A percentile compares a stretch with the other conserved stretches of the same genome.
Evolutionary conservation across 2,888 invertebrate genomes (phyloP).

Genomic region (Chrysotoxum bicinctum): DNA sequence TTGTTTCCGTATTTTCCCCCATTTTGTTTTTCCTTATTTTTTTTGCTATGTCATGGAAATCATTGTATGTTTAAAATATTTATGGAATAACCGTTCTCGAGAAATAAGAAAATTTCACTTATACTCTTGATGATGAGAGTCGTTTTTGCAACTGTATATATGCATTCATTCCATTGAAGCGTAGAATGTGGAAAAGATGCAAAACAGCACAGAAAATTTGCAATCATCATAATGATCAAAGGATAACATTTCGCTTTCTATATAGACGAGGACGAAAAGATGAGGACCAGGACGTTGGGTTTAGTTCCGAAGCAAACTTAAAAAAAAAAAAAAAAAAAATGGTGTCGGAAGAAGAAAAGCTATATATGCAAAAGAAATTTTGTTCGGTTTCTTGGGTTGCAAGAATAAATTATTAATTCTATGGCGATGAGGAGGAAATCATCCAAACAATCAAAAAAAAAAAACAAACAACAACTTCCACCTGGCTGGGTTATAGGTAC

Average conservation of each 20-base stretch:
- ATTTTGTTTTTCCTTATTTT: neutral
- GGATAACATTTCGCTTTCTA: constrained; percentile 39
- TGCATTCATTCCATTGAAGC: neutral
- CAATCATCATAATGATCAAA: constrained; percentile 64
- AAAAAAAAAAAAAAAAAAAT: constrained; percentile 3
- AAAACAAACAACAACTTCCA: neutral
- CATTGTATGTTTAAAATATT: constrained; percentile 39
- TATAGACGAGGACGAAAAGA: neutral
- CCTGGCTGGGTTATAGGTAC: neutral
- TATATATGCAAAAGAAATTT: constrained; percentile 8
- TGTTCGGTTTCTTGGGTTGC: constrained; percentile 13
- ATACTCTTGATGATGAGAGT: neutral
- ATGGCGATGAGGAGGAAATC: neutral
- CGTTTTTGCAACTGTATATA: neutral
- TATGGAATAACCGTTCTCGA: constrained; percentile 10
- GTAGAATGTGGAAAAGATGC: constrained; percentile 49
- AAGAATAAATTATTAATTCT: constrained; percentile 30
- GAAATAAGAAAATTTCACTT: constrained; percentile 17
- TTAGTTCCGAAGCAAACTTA: neutral
- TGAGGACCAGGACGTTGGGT: neutral
- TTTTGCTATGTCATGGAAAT: neutral
- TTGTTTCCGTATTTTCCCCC: neutral
- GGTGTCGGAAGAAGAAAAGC: constrained; percentile 24
- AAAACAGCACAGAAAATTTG: constrained; percentile 42
- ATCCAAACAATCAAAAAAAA: neutral